These are phyloP conservation scores for Meganola albula DNA, from an alignment of 2,888 invertebrate species.

Conservation along the genomic window DNA sequence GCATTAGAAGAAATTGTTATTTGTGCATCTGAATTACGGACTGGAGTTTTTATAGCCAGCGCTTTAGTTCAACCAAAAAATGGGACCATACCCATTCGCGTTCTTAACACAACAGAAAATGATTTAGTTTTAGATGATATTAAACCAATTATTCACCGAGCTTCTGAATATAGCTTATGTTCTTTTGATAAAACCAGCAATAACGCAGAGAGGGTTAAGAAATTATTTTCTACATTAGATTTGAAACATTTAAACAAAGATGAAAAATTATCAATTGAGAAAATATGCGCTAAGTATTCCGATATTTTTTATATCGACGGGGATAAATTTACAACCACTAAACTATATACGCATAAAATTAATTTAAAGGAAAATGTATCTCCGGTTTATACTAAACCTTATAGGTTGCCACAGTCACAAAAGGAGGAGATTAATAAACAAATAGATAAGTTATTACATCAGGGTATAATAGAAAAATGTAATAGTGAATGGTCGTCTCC, in stretches of 20 bases:
- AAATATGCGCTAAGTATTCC: conserved; percentile 2
- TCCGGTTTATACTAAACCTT: conserved; percentile 2
- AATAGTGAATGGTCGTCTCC: conserved; percentile 4
- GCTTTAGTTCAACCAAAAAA: neutral
- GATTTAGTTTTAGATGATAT: conserved; percentile 1
- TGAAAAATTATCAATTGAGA: neutral
- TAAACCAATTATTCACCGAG: conserved; percentile 1
- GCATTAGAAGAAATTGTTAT: neutral
- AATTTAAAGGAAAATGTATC: neutral
- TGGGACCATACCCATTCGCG: neutral
- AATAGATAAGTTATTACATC: neutral
- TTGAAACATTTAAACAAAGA: neutral
- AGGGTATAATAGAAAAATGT: conserved; percentile 3
- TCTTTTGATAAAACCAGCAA: neutral
- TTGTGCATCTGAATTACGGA: neutral
- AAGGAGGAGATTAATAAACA: neutral
- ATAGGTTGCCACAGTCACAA: neutral
- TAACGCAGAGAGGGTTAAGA: neutral
- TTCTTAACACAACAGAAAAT: conserved; percentile 1
- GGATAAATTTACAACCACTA: neutral
- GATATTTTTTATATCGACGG: conserved; percentile 3
- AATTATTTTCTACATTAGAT: neutral
- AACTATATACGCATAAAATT: conserved; percentile 1
- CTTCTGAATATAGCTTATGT: neutral
- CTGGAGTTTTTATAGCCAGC: neutral